A percentile compares a stretch with the other conserved stretches of the same genome.
Conservation (phyloP, 2,888 invertebrate species). For the Zygaena filipendulae region DNA sequence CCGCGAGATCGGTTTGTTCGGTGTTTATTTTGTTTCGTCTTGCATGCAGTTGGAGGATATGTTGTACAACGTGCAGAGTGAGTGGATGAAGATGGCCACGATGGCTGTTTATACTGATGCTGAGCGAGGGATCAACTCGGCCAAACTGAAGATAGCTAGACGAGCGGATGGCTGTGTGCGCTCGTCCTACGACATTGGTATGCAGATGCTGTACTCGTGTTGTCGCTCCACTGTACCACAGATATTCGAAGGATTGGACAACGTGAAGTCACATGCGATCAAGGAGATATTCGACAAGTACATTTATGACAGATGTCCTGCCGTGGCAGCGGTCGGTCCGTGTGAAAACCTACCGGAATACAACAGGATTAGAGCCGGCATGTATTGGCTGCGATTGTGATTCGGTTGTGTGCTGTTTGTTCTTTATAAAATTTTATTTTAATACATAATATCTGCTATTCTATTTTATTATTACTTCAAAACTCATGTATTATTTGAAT, state of each 20-base stretch:
- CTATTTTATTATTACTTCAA: no score
- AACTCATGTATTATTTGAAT: no score
- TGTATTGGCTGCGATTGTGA: slow-evolving; percentile 51
- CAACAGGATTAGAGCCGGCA: slow-evolving; percentile 31
- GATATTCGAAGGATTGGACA: slow-evolving; percentile 8
- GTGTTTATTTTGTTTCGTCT: slow-evolving; percentile 44
- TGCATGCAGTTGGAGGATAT: slow-evolving; percentile 38
- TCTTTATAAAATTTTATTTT: no score
- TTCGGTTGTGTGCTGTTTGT: no score
- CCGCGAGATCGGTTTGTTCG: slow-evolving; percentile 53
- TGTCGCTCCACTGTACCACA: slow-evolving; percentile 22
- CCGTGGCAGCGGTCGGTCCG: slow-evolving; percentile 46
- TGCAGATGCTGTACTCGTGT: slow-evolving; percentile 33
- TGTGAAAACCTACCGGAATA: slow-evolving; percentile 50
- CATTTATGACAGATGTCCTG: slow-evolving; percentile 52
- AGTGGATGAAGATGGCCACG: slow-evolving; percentile 45
- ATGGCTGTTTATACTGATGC: slow-evolving; percentile 28
- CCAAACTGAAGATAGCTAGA: slow-evolving; percentile 31
- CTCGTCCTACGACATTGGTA: slow-evolving; percentile 40
- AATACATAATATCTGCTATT: no score
- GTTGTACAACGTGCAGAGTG: slow-evolving; percentile 33
- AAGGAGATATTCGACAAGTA: slow-evolving; percentile 24
- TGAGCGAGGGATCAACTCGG: slow-evolving; percentile 30
- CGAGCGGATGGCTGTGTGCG: slow-evolving; percentile 26
- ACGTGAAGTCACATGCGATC: slow-evolving; percentile 15